Base-by-base conservation (phyloP, 2,888 invertebrate genomes). In the Miltochrista miniata region DNA sequence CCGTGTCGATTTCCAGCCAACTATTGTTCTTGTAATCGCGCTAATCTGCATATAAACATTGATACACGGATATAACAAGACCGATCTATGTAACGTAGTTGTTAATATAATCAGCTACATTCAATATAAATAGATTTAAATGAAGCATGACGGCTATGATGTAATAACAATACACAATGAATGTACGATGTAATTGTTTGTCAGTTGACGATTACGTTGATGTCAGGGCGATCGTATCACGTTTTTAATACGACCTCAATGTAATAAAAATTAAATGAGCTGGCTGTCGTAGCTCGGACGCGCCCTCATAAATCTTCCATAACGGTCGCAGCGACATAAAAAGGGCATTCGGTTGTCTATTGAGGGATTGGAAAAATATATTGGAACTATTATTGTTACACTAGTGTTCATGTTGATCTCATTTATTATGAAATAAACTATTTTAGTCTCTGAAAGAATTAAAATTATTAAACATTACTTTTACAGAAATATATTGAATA, bases 1-100 rank as follows among this genome's bases (percentile, higher is more conserved):
- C 74, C 74, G 80, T 79, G 83, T 84, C 79, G 81, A 83, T 85
- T 85, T 83, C 82, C 80, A 81, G 29, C 72, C 66, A 65, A 70
- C 82, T 73, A 83, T 85, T 85, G 82, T 85, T 79, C 72, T 72
- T 60, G 72, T 78, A 77, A 82, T 83, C 76, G 72, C 62, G 56
- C 64, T 68, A 59, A 70, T 72, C 67, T 68, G 61, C 67, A 63
- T 70, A 71, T 54, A 62, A 69, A 69, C 59, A 59, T 68, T 55
- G 60, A 65, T 63, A 61, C 56, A 54, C 61, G 56, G 61, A 65
- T 68, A 62, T 66, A 55, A 62, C 60, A 60, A 54, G 56, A 59
- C 56, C 54, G 48, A 62, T 70, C 68, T 60, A 59, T 55, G 61
- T 59, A 68, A 68, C 42, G 53, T 51, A 48, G 51, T 42, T 51